Conservation (phyloP, 1,140 invertebrate genomes). For the Maconellicoccus hirsutus region DNA sequence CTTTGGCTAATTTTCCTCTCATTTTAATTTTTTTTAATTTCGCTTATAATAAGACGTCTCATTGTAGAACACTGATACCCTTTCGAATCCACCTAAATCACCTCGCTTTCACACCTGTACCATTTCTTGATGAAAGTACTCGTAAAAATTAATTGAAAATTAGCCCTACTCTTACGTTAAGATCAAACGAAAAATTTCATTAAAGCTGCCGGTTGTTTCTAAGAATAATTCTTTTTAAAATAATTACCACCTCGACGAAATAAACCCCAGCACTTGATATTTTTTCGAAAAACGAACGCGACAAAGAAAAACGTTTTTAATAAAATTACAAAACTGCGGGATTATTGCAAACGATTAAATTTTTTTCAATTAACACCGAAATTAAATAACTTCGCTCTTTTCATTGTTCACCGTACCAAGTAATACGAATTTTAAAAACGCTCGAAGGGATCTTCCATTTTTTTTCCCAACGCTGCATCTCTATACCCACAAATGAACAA, state of each 20-base stretch:
- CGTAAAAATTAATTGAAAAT: no score
- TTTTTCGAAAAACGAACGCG: background rate
- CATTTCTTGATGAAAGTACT: no score
- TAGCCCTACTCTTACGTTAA: background rate
- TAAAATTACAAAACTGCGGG: background rate
- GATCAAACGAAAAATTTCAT: background rate
- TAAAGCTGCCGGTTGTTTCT: background rate
- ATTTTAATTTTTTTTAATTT: no score
- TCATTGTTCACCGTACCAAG: background rate
- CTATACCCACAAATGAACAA: background rate
- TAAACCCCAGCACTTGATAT: background rate
- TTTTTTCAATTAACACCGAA: conserved; percentile 2
- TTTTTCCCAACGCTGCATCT: no score
- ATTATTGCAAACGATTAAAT: background rate
- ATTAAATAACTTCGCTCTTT: background rate
- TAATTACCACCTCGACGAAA: background rate
- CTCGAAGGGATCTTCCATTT: background rate
- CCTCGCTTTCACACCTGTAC: no score
- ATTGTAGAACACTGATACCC: no score
- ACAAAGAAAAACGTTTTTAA: conserved; percentile 9
- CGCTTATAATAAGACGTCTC: no score
- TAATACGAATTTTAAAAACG: background rate
- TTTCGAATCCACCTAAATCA: no score
- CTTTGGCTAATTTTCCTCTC: no score
- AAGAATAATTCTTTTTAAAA: background rate